A percentile compares a stretch with the other conserved stretches of the same genome.
Conservation (phyloP, 2,113 vertebrate species). For the Clupea harengus region DNA sequence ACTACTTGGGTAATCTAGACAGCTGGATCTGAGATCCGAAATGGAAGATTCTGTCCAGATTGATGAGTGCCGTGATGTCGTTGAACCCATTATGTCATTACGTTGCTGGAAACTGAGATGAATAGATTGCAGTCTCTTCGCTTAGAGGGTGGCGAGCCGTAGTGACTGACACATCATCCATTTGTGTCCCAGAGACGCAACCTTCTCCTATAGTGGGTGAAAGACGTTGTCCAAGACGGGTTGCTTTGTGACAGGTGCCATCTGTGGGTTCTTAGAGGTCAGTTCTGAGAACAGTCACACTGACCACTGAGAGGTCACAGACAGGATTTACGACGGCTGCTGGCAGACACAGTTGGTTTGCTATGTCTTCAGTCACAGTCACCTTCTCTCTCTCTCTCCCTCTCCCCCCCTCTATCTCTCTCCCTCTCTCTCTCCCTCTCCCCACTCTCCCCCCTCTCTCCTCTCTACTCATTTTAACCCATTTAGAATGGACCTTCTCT, state of each 20-base stretch:
- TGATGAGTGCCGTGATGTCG: not conserved
- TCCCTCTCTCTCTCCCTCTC: not conserved
- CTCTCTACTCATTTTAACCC: not conserved
- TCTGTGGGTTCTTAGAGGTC: not conserved
- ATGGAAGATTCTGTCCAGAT: too few relatives aligned
- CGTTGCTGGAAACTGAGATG: not conserved
- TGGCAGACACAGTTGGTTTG: not conserved
- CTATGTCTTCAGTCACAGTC: constrained; percentile 18
- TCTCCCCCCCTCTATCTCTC: not conserved
- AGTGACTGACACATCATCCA: too few relatives aligned
- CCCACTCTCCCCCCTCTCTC: not conserved
- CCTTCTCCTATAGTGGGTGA: not conserved
- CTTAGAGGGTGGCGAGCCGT: too few relatives aligned
- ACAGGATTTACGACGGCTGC: not conserved
- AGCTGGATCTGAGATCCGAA: too few relatives aligned
- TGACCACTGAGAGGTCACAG: not conserved
- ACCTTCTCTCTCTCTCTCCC: not conserved
- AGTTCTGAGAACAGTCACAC: not conserved
- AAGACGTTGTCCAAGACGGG: not conserved
- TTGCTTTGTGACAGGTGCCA: not conserved
- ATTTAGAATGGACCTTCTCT: not conserved
- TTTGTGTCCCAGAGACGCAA: too few relatives aligned
- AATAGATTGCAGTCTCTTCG: not conserved
- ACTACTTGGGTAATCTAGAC: too few relatives aligned
- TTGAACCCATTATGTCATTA: not conserved